A percentile compares a stretch with the other conserved stretches of the same genome.
Evolutionary conservation across 2,797 vertebrate genomes (phyloP).

Genomic region (Fistularia tabacaria): DNA sequence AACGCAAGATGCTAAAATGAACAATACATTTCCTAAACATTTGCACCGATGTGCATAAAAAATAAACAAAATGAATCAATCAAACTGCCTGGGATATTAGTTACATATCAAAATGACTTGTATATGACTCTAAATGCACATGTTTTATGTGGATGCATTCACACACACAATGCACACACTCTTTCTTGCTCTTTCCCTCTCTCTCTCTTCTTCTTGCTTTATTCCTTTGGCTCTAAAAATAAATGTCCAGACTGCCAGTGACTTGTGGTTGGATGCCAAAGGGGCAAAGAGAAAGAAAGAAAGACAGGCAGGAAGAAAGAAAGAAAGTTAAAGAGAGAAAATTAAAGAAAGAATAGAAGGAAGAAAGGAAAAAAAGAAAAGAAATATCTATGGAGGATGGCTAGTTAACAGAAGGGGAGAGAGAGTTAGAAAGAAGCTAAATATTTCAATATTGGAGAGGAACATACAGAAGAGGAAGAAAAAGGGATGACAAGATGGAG

Average conservation of each 20-base stretch:
- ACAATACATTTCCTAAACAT: too few species aligned
- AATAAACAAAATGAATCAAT: too few species aligned
- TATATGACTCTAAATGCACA: too few species aligned
- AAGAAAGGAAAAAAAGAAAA: not conserved
- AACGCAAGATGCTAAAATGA: too few species aligned
- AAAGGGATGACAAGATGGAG: not conserved
- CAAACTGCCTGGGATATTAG: too few species aligned
- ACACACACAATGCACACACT: too few species aligned
- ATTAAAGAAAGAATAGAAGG: too few species aligned
- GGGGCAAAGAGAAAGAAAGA: constrained; percentile 13
- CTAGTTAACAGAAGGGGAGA: constrained; percentile 1
- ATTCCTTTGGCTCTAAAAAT: constrained; percentile 49
- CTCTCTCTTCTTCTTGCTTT: not conserved
- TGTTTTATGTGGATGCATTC: too few species aligned
- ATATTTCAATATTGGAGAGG: not conserved
- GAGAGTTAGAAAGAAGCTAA: not conserved
- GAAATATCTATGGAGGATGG: constrained; percentile 6
- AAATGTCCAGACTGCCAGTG: constrained; percentile 15
- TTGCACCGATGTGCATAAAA: too few species aligned
- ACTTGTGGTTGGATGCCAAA: constrained; percentile 23
- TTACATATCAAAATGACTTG: too few species aligned
- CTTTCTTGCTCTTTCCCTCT: too few species aligned
- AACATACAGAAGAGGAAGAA: not conserved
- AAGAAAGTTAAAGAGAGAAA: too few species aligned
- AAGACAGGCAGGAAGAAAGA: not conserved